Evolutionary conservation across 2,888 invertebrate species (phyloP).

Genomic region (Blera fallax): DNA sequence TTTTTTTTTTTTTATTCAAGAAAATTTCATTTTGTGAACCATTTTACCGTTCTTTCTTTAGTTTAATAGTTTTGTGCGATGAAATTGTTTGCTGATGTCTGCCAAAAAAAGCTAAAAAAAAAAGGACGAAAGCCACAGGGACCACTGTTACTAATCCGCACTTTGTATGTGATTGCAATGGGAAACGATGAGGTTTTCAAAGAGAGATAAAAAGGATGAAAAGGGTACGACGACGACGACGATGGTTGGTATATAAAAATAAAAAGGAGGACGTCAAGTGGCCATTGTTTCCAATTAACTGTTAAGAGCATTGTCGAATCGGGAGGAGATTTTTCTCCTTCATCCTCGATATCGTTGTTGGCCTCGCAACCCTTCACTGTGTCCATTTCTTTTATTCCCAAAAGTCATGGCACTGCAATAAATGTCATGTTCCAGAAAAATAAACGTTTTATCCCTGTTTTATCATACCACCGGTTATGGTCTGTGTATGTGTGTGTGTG

Average conservation of each 20-base stretch:
- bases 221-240: not conserved
- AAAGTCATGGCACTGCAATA: conserved; percentile 66
- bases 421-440: conserved; percentile 67
- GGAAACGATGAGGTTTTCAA: conserved; percentile 60
- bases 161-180: conserved; percentile 70
- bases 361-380: not conserved
- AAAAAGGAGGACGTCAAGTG: conserved; percentile 50
- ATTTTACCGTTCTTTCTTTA: conserved; percentile 32
- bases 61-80: conserved; percentile 63
- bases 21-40: conserved; percentile 59
- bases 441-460: conserved; percentile 60
- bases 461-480: conserved; percentile 43
- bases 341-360: conserved; percentile 40
- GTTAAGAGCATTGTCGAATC: conserved; percentile 71
- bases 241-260: not conserved
- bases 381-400: conserved; percentile 37
- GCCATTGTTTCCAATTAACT: conserved; percentile 72
- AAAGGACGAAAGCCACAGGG: conserved; percentile 9
- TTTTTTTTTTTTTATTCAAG: conserved; percentile 46
- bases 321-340: conserved; percentile 60
- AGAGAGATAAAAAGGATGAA: conserved; percentile 47
- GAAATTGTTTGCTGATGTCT: conserved; percentile 64
- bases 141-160: conserved; percentile 66
- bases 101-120: too few relatives aligned
- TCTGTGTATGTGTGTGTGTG: conserved; percentile 2